A percentile compares a stretch with the other conserved stretches of the same genome.
Conservation (phyloP, 2,797 vertebrate genomes). For the Manis javanica region DNA sequence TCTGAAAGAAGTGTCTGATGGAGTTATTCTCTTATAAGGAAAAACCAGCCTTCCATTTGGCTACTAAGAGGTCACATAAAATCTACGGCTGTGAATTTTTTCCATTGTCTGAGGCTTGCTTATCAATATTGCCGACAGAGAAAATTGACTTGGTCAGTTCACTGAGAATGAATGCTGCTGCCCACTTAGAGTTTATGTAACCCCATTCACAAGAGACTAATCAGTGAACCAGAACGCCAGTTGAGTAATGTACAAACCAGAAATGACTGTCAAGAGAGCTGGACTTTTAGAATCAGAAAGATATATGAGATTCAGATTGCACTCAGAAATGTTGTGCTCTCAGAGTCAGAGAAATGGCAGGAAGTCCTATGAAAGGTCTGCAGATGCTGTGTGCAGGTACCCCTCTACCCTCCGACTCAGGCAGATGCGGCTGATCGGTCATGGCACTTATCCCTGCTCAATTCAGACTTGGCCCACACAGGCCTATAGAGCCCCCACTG, state of each 20-base stretch:
- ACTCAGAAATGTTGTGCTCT: neutral
- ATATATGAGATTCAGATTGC: neutral
- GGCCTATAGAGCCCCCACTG: neutral
- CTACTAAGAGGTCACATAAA: neutral
- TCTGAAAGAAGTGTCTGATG: neutral
- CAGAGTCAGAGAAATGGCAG: neutral
- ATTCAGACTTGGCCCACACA: neutral
- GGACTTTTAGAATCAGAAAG: neutral
- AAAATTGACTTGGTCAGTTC: neutral
- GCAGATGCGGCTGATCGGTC: neutral
- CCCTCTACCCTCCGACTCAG: neutral
- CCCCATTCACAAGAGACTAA: neutral
- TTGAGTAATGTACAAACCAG: neutral
- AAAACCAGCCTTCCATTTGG: neutral
- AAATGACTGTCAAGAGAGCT: neutral
- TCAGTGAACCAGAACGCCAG: neutral
- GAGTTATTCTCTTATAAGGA: neutral
- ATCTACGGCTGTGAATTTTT: constrained; percentile 34
- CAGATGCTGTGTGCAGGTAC: neutral
- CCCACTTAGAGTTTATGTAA: neutral
- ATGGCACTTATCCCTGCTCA: neutral
- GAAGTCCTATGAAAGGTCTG: neutral
- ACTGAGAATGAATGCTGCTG: neutral
- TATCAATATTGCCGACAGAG: neutral
- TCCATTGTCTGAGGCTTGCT: neutral